Percentiles rank a stretch among this genome's conserved stretches.
Conservation (phyloP, 2,797 vertebrate species). For the Ibycter americanus region DNA sequence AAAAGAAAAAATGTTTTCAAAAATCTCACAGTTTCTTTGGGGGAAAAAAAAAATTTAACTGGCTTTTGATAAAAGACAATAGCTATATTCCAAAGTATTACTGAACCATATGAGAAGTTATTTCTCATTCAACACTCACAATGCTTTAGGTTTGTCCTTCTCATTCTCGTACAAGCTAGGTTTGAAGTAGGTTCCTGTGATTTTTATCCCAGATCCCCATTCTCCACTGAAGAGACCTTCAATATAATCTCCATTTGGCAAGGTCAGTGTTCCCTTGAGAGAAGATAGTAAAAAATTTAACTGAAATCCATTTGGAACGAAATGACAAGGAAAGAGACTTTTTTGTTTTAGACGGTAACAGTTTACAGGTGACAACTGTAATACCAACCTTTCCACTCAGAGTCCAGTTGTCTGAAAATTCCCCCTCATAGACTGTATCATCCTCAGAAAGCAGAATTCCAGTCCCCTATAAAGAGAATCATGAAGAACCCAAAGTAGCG, state of each 20-base stretch:
- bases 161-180: constrained; percentile 89
- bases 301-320: neutral
- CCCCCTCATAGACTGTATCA: constrained; percentile 93
- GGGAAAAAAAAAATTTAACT: neutral
- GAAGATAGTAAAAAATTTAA: neutral
- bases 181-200: constrained; percentile 93
- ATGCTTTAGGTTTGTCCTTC: constrained; percentile 83
- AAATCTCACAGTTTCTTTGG: neutral
- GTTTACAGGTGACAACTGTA: neutral
- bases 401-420: constrained; percentile 98
- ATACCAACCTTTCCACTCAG: constrained; percentile 90
- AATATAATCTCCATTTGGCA: constrained; percentile 93
- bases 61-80: neutral
- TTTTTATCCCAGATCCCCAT: constrained; percentile 95
- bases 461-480: constrained; percentile 80
- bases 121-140: constrained; percentile 72
- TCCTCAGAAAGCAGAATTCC: constrained; percentile 95
- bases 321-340: neutral
- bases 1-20: neutral
- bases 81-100: neutral
- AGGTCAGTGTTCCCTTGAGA: constrained; percentile 87
- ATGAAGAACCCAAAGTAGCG: neutral
- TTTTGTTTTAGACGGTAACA: neutral
- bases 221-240: constrained; percentile 93
- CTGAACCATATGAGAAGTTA: neutral